Percentiles rank a stretch among this genome's conserved stretches.
phyloP scores from a whole-genome alignment of 92 coral and sea anemone genomes.

The Zoanthus gigantus region DNA sequence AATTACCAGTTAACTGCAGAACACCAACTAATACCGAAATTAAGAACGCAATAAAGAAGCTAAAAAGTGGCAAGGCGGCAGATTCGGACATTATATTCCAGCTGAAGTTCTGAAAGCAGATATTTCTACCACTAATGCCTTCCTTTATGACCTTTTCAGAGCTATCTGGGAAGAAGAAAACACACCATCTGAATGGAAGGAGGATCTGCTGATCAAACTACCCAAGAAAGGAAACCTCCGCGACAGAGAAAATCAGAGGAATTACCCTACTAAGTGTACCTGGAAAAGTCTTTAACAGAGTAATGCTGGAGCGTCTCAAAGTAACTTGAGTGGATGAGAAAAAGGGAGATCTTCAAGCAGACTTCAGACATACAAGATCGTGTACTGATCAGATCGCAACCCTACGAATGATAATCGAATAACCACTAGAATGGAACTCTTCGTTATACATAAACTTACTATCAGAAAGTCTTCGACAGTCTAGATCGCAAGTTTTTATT shows the following conservation, averaged over 20 bases:
- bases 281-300: conserved; percentile 42
- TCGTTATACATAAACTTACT: background rate
- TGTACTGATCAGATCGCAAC: background rate
- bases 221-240: conserved; percentile 41
- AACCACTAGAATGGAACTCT: conserved; percentile 4
- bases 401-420: background rate
- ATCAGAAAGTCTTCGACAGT: conserved; percentile 1
- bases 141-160: background rate
- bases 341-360: background rate
- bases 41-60: background rate
- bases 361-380: background rate
- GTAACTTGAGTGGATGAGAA: background rate
- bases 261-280: conserved; percentile 24
- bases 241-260: conserved; percentile 33
- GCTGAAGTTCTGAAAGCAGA: conserved; percentile 33
- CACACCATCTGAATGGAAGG: conserved; percentile 41
- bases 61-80: conserved; percentile 7
- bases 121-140: background rate
- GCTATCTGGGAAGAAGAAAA: conserved; percentile 17
- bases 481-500: background rate
- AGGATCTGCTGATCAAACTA: conserved; percentile 28
- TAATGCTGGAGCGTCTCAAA: conserved; percentile 24
- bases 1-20: no score
- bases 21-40: no score
- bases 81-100: conserved; percentile 19